These are phyloP conservation scores for Acronicta alni DNA, from an alignment of 2,888 invertebrate species.

Conservation along the genomic window DNA sequence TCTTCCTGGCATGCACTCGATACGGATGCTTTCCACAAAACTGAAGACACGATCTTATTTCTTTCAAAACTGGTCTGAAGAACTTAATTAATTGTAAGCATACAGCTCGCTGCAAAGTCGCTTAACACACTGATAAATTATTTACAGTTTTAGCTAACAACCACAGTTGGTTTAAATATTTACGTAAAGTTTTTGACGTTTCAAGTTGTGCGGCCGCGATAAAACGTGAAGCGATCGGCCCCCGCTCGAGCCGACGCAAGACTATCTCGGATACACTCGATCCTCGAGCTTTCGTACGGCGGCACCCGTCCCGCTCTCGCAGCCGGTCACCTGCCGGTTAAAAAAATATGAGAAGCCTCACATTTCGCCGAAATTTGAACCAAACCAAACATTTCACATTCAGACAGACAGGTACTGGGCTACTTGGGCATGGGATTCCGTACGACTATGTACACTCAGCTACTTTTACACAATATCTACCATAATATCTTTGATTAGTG, in stretches of 20 bases:
- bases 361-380: slow-evolving; percentile 85
- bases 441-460: slow-evolving; percentile 19
- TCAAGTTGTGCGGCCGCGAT: slow-evolving; percentile 60
- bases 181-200: slow-evolving; percentile 84
- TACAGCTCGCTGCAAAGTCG: slow-evolving; percentile 40
- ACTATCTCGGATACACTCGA: slow-evolving; percentile 73
- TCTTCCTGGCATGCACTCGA: slow-evolving; percentile 77
- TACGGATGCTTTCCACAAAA: slow-evolving; percentile 83
- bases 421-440: slow-evolving; percentile 45
- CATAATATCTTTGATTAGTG: slow-evolving; percentile 15
- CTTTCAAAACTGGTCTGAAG: slow-evolving; percentile 63
- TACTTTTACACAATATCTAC: slow-evolving; percentile 21
- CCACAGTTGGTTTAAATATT: slow-evolving; percentile 63
- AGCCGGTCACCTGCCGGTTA: slow-evolving; percentile 79
- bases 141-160: slow-evolving; percentile 59
- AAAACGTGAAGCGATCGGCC: slow-evolving; percentile 71
- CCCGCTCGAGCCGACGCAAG: slow-evolving; percentile 78
- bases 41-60: slow-evolving; percentile 72
- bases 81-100: slow-evolving; percentile 55
- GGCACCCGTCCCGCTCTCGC: slow-evolving; percentile 78
- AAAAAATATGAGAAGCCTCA: slow-evolving; percentile 82
- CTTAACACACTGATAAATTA: slow-evolving; percentile 57
- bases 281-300: slow-evolving; percentile 76
- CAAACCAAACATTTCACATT: slow-evolving; percentile 76
- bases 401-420: slow-evolving; percentile 72